Percentiles rank a stretch among this genome's conserved stretches.
phyloP scores from a whole-genome alignment of 2,888 invertebrate species.

The Hermaeophaga mercurialis region DNA sequence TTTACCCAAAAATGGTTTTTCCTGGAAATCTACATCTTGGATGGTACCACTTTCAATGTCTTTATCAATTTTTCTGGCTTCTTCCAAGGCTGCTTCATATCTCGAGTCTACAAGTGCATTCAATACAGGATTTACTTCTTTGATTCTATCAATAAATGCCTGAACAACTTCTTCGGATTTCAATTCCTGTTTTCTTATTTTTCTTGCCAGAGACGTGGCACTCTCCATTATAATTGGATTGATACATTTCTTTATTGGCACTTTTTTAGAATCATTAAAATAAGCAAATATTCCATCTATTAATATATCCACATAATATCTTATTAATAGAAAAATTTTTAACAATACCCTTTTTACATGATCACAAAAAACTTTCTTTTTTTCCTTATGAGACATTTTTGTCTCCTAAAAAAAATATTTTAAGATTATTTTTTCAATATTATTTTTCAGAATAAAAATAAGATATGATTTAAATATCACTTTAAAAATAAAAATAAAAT shows the following conservation, averaged over 20 bases:
- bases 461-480: too few species aligned
- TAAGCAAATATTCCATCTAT: constrained; percentile 58
- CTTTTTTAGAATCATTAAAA: constrained; percentile 51
- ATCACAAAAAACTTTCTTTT: constrained; percentile 2
- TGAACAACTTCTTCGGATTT: constrained; percentile 71
- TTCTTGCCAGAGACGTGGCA: constrained; percentile 68
- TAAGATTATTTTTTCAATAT: too few species aligned
- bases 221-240: constrained; percentile 64
- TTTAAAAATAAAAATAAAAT: too few species aligned
- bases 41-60: constrained; percentile 65
- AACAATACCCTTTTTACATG: constrained; percentile 22
- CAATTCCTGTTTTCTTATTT: constrained; percentile 69
- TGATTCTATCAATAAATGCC: constrained; percentile 78
- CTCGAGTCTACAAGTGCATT: constrained; percentile 86
- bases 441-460: too few species aligned
- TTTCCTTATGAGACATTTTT: neutral
- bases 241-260: constrained; percentile 53
- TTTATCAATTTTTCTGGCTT: constrained; percentile 76
- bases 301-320: constrained; percentile 60
- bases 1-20: constrained; percentile 77
- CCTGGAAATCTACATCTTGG: constrained; percentile 66
- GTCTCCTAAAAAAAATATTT: constrained; percentile 9
- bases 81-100: constrained; percentile 76
- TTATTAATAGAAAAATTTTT: constrained; percentile 45
- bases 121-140: constrained; percentile 71